These are phyloP conservation scores for Tridacna gigas DNA, from an alignment of 2,888 invertebrate genomes.

Conservation along the genomic window DNA sequence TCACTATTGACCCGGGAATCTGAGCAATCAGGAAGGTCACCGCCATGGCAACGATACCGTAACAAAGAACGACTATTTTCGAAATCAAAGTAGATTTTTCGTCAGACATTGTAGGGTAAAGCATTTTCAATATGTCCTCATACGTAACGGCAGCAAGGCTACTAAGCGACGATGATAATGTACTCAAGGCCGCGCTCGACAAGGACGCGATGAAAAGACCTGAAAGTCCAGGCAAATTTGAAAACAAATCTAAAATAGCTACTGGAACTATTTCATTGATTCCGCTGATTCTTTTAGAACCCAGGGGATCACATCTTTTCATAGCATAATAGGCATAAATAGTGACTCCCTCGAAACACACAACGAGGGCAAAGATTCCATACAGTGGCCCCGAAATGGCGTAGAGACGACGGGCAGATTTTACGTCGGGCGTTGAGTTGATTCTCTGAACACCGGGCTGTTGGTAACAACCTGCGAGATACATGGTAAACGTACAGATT, in stretches of 20 bases:
- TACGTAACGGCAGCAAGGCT: constrained; percentile 40
- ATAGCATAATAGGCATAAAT: constrained; percentile 45
- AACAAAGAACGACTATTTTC: constrained; percentile 38
- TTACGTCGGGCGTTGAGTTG: constrained; percentile 33
- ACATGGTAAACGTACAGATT: constrained; percentile 30
- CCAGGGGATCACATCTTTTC: constrained; percentile 46
- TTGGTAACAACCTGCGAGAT: constrained; percentile 18
- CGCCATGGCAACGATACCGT: constrained; percentile 38
- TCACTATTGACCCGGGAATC: constrained; percentile 27
- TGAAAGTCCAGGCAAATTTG: constrained; percentile 32
- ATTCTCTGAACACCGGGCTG: constrained; percentile 47
- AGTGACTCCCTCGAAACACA: constrained; percentile 31
- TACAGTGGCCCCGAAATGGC: constrained; percentile 36
- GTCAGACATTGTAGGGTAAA: constrained; percentile 29
- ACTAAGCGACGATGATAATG: constrained; percentile 42
- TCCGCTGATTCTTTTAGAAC: constrained; percentile 27
- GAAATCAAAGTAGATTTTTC: constrained; percentile 34
- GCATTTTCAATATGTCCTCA: constrained; percentile 35
- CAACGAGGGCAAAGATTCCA: neutral
- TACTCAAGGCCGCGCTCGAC: constrained; percentile 50
- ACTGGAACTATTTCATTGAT: constrained; percentile 44
- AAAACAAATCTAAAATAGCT: constrained; percentile 39
- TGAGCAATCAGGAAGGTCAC: constrained; percentile 28
- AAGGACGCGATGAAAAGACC: constrained; percentile 51
- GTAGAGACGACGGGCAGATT: constrained; percentile 22